These are phyloP conservation scores for Pollenia griseotomentosa DNA, from an alignment of 2,888 invertebrate species.

Conservation along the genomic window DNA sequence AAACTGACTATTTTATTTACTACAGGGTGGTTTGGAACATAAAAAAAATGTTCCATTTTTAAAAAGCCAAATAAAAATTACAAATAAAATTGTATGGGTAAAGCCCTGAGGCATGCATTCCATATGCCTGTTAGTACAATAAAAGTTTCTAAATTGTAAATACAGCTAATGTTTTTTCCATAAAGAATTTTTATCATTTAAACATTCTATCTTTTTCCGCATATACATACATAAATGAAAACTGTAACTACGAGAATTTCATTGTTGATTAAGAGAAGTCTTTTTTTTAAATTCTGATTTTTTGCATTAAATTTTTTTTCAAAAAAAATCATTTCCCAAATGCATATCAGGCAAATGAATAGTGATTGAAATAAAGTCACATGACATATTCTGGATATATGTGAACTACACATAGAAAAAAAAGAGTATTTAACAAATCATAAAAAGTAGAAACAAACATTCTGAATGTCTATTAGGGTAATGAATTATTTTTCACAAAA, in stretches of 20 bases:
- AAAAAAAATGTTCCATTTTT: neutral
- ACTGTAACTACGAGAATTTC: neutral
- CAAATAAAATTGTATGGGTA: neutral
- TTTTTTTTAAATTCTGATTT: slow-evolving; percentile 15
- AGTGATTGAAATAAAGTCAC: slow-evolving; percentile 68
- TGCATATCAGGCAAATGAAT: slow-evolving; percentile 66
- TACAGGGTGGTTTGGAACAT: neutral
- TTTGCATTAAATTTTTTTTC: neutral
- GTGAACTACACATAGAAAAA: slow-evolving; percentile 8
- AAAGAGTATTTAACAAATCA: neutral
- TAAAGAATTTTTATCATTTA: slow-evolving; percentile 9
- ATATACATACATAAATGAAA: neutral
- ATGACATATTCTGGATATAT: slow-evolving; percentile 46
- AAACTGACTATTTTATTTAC: no score
- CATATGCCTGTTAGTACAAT: neutral
- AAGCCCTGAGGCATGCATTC: neutral
- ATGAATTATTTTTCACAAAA: no score
- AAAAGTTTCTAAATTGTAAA: neutral
- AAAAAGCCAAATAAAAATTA: neutral
- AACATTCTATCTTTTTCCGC: neutral
- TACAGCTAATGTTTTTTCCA: neutral
- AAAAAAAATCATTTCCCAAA: slow-evolving; percentile 62
- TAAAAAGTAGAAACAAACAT: slow-evolving; percentile 17
- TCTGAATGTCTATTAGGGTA: neutral
- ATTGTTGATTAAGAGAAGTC: slow-evolving; percentile 48